A percentile compares a stretch with the other conserved stretches of the same genome.
These are phyloP conservation scores for Neodontobutis hainanensis DNA, from an alignment of 2,113 vertebrate genomes.

Conservation along the genomic window DNA sequence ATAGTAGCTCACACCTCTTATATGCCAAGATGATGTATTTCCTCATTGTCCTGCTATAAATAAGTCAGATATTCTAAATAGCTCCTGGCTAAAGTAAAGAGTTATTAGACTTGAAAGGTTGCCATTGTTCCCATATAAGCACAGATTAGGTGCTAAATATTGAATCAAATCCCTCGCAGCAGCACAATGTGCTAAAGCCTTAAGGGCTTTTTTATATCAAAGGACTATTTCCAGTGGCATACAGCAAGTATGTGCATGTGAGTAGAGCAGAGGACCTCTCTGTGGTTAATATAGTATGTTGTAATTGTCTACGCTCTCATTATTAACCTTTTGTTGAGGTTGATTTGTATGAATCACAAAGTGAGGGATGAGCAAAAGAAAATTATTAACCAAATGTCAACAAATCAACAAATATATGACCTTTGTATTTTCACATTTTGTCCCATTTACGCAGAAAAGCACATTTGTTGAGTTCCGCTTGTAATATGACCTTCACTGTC, in stretches of 20 bases:
- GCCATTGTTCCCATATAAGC: conserved; percentile 45
- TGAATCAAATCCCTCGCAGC: conserved; percentile 25
- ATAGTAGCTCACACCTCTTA: conserved; percentile 4
- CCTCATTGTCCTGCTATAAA: conserved; percentile 20
- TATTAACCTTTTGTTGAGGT: conserved; percentile 15
- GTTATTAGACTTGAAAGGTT: conserved; percentile 50
- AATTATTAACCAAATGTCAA: conserved; percentile 52
- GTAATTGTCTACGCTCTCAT: conserved; percentile 1
- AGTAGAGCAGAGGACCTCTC: not conserved
- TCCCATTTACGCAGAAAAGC: not conserved
- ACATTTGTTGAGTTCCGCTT: too few relatives aligned
- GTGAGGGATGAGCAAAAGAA: conserved; percentile 27
- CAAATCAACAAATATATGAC: conserved; percentile 25
- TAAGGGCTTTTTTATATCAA: conserved; percentile 23
- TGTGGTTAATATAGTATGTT: not conserved
- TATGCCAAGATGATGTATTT: too few relatives aligned
- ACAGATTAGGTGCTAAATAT: conserved; percentile 49
- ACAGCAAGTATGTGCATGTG: conserved; percentile 5
- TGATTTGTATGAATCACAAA: conserved; percentile 44
- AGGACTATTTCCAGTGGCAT: conserved; percentile 20
- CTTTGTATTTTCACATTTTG: conserved; percentile 34
- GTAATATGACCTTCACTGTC: too few relatives aligned
- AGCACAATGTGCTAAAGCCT: conserved; percentile 23
- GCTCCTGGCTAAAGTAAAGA: conserved; percentile 35
- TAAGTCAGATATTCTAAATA: conserved; percentile 40